Percentiles rank a stretch among this genome's conserved stretches.
phyloP scores from a whole-genome alignment of 2,888 invertebrate species.

The Pandemis corylana region DNA sequence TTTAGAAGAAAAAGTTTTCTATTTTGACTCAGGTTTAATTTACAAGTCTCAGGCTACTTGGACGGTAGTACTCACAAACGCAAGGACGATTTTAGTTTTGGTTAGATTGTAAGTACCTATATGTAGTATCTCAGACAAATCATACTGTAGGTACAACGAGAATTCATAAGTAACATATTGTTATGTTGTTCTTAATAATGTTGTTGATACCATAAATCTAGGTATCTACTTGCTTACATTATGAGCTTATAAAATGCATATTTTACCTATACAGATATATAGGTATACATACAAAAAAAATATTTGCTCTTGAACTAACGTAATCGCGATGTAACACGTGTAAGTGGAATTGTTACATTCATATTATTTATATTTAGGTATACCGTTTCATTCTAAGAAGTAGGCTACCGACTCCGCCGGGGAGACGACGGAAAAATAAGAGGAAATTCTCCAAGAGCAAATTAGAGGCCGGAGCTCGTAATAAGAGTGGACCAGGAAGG shows the following conservation, averaged over 20 bases:
- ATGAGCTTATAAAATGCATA: too few relatives aligned
- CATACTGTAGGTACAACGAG: too few relatives aligned
- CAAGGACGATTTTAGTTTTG: too few relatives aligned
- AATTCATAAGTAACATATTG: too few relatives aligned
- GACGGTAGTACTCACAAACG: too few relatives aligned
- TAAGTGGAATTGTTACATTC: slow-evolving; percentile 24
- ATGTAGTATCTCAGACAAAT: too few relatives aligned
- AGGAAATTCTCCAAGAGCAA: slow-evolving; percentile 70
- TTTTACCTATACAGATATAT: too few relatives aligned
- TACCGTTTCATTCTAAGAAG: slow-evolving; percentile 60
- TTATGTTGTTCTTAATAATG: too few relatives aligned
- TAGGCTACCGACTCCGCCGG: slow-evolving; percentile 54
- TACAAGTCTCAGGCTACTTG: neutral
- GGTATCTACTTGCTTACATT: too few relatives aligned
- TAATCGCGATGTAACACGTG: neutral
- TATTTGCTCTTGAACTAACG: neutral
- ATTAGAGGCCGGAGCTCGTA: slow-evolving; percentile 73
- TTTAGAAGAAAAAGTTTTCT: neutral
- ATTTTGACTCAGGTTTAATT: neutral
- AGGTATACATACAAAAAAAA: too few relatives aligned
- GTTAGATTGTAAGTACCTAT: too few relatives aligned
- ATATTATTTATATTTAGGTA: slow-evolving; percentile 44
- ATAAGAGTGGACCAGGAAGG: slow-evolving; percentile 74
- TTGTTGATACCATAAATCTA: too few relatives aligned
- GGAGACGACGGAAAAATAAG: slow-evolving; percentile 67